These are phyloP conservation scores for Manis pentadactyla DNA, from an alignment of 2,797 vertebrate species.

Conservation along the genomic window DNA sequence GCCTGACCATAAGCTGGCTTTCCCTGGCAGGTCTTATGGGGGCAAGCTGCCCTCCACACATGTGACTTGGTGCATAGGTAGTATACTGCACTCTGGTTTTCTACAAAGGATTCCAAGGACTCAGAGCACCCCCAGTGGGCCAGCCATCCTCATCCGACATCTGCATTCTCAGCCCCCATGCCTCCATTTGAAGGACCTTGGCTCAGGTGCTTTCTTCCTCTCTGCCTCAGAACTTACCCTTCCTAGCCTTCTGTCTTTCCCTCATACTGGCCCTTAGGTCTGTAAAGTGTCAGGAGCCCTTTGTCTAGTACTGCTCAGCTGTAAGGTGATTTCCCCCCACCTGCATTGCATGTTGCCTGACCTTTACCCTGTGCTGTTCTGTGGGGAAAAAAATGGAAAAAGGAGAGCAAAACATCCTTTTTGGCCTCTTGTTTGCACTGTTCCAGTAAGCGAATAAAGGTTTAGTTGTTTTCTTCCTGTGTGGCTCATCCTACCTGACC, in stretches of 20 bases:
- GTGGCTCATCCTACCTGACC: not conserved
- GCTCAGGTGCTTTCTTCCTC: not conserved
- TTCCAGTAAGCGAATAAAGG: not conserved
- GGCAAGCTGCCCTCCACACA: not conserved
- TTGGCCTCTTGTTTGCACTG: not conserved
- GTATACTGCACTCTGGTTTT: not conserved
- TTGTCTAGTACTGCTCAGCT: not conserved
- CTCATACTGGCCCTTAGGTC: not conserved
- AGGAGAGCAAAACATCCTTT: not conserved
- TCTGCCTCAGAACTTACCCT: not conserved
- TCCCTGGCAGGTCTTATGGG: not conserved
- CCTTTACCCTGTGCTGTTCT: not conserved
- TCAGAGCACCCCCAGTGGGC: not conserved
- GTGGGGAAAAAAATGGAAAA: not conserved
- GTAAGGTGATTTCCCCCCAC: not conserved
- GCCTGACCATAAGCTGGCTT: not conserved
- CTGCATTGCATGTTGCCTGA: not conserved
- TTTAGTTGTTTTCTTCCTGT: not conserved
- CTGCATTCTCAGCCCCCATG: not conserved
- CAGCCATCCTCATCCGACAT: not conserved
- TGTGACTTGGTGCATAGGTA: not conserved
- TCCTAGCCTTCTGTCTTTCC: not conserved
- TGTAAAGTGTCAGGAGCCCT: not conserved
- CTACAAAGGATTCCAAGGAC: not conserved
- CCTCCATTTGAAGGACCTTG: not conserved